phyloP scores from a whole-genome alignment of 1,140 invertebrate genomes.

The Temnothorax nylanderi region DNA sequence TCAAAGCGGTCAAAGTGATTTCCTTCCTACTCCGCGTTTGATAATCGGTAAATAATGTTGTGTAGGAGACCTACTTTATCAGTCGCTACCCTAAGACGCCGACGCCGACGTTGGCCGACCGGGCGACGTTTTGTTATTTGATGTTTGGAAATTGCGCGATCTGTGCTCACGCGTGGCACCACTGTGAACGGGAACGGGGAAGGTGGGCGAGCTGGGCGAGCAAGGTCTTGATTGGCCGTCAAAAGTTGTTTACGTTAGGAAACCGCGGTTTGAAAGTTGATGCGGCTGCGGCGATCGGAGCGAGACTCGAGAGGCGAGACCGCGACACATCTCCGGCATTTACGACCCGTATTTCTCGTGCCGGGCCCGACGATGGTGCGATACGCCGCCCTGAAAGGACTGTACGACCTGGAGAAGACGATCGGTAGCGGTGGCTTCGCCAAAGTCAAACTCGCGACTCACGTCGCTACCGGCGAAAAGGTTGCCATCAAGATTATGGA shows the following conservation, averaged over 20 bases:
- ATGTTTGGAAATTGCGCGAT: neutral
- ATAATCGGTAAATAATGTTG: neutral
- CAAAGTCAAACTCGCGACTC: slow-evolving; percentile 93
- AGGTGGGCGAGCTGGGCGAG: too few species aligned
- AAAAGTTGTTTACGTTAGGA: slow-evolving; percentile 70
- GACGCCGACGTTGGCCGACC: neutral
- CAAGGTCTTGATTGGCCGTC: slow-evolving; percentile 57
- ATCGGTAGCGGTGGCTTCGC: slow-evolving; percentile 92
- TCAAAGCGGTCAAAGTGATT: neutral
- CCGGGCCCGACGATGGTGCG: slow-evolving; percentile 82
- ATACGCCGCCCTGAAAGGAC: slow-evolving; percentile 86
- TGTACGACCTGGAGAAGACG: slow-evolving; percentile 91
- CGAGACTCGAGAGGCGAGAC: neutral
- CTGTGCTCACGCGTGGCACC: slow-evolving; percentile 16
- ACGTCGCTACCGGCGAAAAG: slow-evolving; percentile 92
- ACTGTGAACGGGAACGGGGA: slow-evolving; percentile 17
- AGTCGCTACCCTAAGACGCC: neutral
- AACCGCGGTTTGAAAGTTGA: slow-evolving; percentile 66
- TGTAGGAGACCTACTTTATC: neutral
- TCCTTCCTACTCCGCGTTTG: neutral
- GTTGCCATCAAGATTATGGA: slow-evolving; percentile 96
- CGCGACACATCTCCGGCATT: neutral
- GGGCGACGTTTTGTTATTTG: too few species aligned
- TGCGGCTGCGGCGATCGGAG: slow-evolving; percentile 11
- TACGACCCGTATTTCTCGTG: neutral